phyloP scores from a whole-genome alignment of 2,113 vertebrate species.

The Dipodomys spectabilis region DNA sequence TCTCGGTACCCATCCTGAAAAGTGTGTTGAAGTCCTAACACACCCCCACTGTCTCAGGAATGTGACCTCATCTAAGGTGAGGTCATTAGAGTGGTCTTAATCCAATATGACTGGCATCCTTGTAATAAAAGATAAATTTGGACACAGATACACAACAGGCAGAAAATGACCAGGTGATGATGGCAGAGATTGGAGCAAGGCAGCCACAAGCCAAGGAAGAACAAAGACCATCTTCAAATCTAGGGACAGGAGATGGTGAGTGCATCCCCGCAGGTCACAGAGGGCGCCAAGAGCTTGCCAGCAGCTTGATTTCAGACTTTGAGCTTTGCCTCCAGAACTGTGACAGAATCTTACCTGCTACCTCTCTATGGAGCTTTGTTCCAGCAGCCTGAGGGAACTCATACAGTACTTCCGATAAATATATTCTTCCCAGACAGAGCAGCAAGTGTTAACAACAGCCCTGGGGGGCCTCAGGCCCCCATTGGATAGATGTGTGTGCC shows the following conservation, averaged over 20 bases:
- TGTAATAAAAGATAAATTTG: not conserved
- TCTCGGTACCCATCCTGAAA: not conserved
- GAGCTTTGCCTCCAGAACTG: not conserved
- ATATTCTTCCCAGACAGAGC: not conserved
- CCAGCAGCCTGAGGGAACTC: not conserved
- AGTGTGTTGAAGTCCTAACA: not conserved
- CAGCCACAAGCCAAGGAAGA: rapidly evolving
- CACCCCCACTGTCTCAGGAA: not conserved
- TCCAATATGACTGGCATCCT: not conserved
- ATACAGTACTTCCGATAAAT: not conserved
- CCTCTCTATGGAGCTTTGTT: not conserved
- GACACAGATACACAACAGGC: not conserved
- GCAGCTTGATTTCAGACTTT: not conserved
- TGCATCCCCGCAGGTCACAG: not conserved
- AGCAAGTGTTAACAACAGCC: not conserved
- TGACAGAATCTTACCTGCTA: not conserved
- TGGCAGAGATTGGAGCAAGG: not conserved
- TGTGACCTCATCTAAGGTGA: not conserved
- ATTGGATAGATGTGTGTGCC: not conserved
- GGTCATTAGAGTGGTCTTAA: not conserved
- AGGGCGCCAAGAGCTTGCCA: rapidly evolving
- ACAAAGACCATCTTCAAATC: not conserved
- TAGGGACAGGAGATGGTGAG: not conserved
- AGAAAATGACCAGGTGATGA: no score
- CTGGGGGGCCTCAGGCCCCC: not conserved